These are phyloP conservation scores for Pseudomugil gertrudae DNA, from an alignment of 2,797 vertebrate genomes.

Conservation along the genomic window DNA sequence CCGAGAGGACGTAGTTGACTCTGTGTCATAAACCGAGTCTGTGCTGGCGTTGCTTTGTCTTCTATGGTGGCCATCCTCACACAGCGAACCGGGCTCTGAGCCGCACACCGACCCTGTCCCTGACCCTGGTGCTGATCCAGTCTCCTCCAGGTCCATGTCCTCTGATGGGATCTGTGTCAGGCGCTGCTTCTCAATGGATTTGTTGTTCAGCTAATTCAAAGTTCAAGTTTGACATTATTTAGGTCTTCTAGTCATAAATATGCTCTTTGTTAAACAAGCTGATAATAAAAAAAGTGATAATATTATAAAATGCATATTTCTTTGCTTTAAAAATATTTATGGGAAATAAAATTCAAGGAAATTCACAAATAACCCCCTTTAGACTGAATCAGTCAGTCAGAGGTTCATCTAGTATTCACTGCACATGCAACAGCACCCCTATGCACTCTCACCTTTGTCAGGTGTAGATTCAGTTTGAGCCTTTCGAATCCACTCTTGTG, in stretches of 20 bases:
- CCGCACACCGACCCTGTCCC: slow-evolving; percentile 63
- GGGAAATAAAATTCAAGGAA: neutral
- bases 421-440: neutral
- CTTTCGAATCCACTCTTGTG: slow-evolving; percentile 81
- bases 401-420: neutral
- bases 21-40: slow-evolving; percentile 74
- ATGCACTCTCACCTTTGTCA: slow-evolving; percentile 67
- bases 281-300: neutral
- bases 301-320: neutral
- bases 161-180: slow-evolving; percentile 89
- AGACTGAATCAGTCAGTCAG: neutral
- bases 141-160: slow-evolving; percentile 86
- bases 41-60: slow-evolving; percentile 61
- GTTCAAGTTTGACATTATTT: slow-evolving; percentile 15
- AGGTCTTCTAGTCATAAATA: neutral
- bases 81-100: slow-evolving; percentile 63
- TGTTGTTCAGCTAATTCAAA: slow-evolving; percentile 69
- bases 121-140: slow-evolving; percentile 62
- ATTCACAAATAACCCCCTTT: neutral
- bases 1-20: slow-evolving; percentile 70
- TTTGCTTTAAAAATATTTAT: neutral
- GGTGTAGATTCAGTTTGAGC: slow-evolving; percentile 76
- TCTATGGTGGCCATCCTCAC: slow-evolving; percentile 60
- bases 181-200: slow-evolving; percentile 82
- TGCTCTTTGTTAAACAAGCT: neutral